phyloP scores from a whole-genome alignment of 2,888 invertebrate species.

The Toxonevra muliebris region DNA sequence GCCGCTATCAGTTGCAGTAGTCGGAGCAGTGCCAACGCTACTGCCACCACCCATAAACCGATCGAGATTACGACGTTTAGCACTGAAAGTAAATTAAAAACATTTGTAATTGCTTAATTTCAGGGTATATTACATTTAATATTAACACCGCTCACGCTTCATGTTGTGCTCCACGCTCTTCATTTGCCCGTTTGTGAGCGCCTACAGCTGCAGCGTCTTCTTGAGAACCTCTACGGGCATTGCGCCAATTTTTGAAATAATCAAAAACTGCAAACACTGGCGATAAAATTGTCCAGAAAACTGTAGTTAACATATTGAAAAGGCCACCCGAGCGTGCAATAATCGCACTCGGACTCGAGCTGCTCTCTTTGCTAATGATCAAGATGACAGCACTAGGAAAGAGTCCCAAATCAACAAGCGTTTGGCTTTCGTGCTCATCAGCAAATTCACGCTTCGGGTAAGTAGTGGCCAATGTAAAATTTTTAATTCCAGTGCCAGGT shows the following conservation, averaged over 20 bases:
- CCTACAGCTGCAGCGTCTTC: slow-evolving; percentile 37
- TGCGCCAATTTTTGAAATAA: slow-evolving; percentile 50
- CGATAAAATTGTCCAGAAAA: slow-evolving; percentile 59
- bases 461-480: slow-evolving; percentile 81
- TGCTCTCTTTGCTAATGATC: slow-evolving; percentile 47
- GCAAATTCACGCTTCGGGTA: slow-evolving; percentile 90
- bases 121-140: neutral
- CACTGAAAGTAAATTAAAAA: slow-evolving; percentile 42
- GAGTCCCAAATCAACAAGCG: slow-evolving; percentile 83
- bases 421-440: slow-evolving; percentile 86
- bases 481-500: slow-evolving; percentile 61
- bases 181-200: slow-evolving; percentile 51
- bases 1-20: slow-evolving; percentile 12
- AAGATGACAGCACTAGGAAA: slow-evolving; percentile 80
- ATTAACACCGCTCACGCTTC: slow-evolving; percentile 51
- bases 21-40: slow-evolving; percentile 15
- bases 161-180: slow-evolving; percentile 45
- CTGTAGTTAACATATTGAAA: slow-evolving; percentile 55
- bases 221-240: slow-evolving; percentile 17
- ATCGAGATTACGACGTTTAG: slow-evolving; percentile 57
- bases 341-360: slow-evolving; percentile 38
- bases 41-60: slow-evolving; percentile 45
- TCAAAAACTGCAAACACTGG: slow-evolving; percentile 57
- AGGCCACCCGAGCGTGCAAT: slow-evolving; percentile 46
- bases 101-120: neutral